Base-by-base conservation (phyloP, 35 echinoderm and acorn worm species). In the Chiridota heheva region DNA sequence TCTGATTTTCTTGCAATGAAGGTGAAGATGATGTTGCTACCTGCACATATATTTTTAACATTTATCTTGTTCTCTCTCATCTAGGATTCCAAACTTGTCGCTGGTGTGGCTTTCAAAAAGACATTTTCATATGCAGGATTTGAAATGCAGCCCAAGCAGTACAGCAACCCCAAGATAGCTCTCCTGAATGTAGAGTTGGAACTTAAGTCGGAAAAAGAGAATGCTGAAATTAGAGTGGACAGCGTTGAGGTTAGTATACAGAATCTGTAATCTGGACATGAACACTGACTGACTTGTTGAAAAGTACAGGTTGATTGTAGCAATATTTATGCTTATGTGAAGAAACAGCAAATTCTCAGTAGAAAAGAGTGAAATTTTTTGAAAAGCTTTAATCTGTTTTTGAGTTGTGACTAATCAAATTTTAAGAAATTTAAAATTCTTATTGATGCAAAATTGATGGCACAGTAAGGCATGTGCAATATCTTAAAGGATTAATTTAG, bases 131-230 rank as follows among this genome's bases (percentile, higher is more conserved):
- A 98, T 80, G 95, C 95, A 22, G 95, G 95, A 12, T 98, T 98
- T 91, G 95, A 98, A 69, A 98, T 98, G 95, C 95, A 98, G 53
- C 86, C 72, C n/a, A 98, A 98, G 67, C 88, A 88, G 32, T 98
- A 98, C 46, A 35, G 72, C 12, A 91, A 79, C 15, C 95, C 95
- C 31, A 98, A 91, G 76, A 98, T 98, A 80, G 95, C 89, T 38
- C 63, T 98, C 0, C 76, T 98, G 16, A 98, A 98, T 67, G 85
- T 98, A 16, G 95, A 98, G 73, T 44, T 98, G 16, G 95, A 98
- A 81, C 32, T 98, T 44, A 98, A 98, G 40, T 82, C 95, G 24
- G 95, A 98, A 60, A 98, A 91, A 61, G 89, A 86, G 39, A 98
- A 98, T 88, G 95, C 95, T 71, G 95, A 98, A 58, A 68, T 98